Conservation (phyloP, 2,797 vertebrate species). For the Nothura maculosa region DNA sequence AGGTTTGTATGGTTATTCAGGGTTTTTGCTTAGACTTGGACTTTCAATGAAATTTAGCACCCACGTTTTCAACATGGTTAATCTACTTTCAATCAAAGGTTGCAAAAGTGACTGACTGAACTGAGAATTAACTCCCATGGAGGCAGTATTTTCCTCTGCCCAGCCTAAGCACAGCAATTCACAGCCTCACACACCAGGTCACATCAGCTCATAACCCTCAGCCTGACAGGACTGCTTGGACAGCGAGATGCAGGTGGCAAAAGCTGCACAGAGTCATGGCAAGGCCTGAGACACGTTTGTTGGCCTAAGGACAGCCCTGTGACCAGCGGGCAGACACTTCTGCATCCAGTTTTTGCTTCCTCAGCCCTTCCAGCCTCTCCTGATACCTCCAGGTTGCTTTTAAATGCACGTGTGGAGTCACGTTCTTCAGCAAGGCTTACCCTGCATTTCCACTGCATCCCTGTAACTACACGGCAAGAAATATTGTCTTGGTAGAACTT, state of each 20-base stretch:
- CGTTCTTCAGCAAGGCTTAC: not conserved
- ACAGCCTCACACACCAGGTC: too few species aligned
- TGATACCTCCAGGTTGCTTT: not conserved
- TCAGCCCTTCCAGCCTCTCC: not conserved
- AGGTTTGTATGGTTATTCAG: not conserved
- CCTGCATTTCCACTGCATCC: not conserved
- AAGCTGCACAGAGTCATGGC: not conserved
- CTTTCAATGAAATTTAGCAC: not conserved
- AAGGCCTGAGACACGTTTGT: not conserved
- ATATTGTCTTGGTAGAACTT: not conserved
- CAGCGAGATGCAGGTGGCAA: not conserved
- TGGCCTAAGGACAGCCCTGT: not conserved
- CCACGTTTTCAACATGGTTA: not conserved
- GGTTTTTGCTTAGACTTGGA: not conserved
- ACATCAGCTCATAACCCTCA: fast-evolving
- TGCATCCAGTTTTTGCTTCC: not conserved
- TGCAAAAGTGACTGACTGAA: not conserved
- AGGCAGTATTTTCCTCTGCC: not conserved
- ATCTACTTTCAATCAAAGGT: not conserved
- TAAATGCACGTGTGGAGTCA: not conserved
- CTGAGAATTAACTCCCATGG: not conserved
- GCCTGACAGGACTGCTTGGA: not conserved
- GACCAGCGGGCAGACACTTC: not conserved
- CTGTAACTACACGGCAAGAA: not conserved
- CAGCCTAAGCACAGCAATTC: not conserved